Percentiles rank a stretch among this genome's conserved stretches.
These are phyloP conservation scores for Chaenocephalus aceratus DNA, from an alignment of 2,113 vertebrate species.

Conservation along the genomic window DNA sequence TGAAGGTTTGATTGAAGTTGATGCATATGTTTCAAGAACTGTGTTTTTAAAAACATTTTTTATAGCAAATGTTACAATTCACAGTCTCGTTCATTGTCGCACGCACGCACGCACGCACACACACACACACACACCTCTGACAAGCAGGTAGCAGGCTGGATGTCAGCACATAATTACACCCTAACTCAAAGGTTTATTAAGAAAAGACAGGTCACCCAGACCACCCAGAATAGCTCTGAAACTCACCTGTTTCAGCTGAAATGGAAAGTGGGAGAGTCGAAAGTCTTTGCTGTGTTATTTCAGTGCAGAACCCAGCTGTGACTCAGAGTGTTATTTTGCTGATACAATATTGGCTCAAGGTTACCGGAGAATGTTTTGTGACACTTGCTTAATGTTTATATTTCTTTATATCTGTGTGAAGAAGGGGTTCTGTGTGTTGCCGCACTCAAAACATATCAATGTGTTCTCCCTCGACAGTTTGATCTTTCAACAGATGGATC, in stretches of 20 bases:
- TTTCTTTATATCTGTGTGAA: slow-evolving; percentile 25
- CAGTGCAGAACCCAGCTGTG: slow-evolving; percentile 46
- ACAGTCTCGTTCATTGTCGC: neutral
- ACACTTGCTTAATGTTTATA: slow-evolving; percentile 7
- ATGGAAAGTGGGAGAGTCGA: slow-evolving; percentile 31
- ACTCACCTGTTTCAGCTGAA: slow-evolving; percentile 61
- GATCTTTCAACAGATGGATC: slow-evolving; percentile 40
- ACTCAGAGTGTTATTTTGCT: slow-evolving; percentile 42
- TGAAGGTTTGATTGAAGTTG: neutral
- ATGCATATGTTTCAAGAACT: neutral
- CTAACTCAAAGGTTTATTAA: slow-evolving; percentile 51
- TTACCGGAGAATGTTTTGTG: slow-evolving; percentile 25
- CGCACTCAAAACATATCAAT: slow-evolving; percentile 37
- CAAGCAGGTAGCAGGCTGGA: slow-evolving; percentile 35
- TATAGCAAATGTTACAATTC: neutral
- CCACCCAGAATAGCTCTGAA: slow-evolving; percentile 53
- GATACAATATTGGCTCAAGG: slow-evolving; percentile 48
- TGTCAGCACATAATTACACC: slow-evolving; percentile 46
- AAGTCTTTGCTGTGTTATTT: slow-evolving; percentile 28
- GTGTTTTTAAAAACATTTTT: neutral
- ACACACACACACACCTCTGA: neutral
- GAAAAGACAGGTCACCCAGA: slow-evolving; percentile 36
- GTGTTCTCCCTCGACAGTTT: slow-evolving; percentile 35
- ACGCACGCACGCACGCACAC: neutral
- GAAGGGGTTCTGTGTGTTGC: slow-evolving; percentile 38